Base-by-base conservation (phyloP, 2,113 vertebrate genomes). In the Acanthisitta chloris region DNA sequence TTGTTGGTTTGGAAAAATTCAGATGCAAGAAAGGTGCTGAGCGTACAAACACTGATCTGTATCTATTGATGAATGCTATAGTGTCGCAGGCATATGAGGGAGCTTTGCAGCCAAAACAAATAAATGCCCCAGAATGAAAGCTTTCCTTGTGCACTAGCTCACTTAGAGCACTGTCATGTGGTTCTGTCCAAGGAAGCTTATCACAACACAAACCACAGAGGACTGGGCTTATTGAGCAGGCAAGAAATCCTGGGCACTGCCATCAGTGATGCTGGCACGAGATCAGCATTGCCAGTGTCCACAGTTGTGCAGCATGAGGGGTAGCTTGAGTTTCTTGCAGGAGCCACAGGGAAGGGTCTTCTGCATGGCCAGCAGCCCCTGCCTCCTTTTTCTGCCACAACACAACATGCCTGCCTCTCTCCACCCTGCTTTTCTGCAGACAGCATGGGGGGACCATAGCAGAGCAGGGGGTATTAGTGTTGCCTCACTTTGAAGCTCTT, bases 41-140 rank as follows among this genome's bases (percentile, higher is more conserved):
- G 94, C 82, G 64, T 29, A 85, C 65, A 88, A 93, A 94, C 86
- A 69, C 54, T 64, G 86, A 92, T 82, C 49, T 88, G 29, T 66
- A 94, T 73, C 90, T 97, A 48, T 76, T 9, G 17, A 76, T 84
- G 72, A 86, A 88, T 81, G 69, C 43, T 66, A 45, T 36, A 70
- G 58, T 42, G 12, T 91, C 65, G 33, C 46, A 91, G 91, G 57
- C n/a, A 58, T n/a, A 65, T 7, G 31, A 67, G 88, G 78, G 67
- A 94, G n/a, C 80, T 58, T 72, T 73, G 64, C 83, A 96, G 74
- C 48, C 81, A 86, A 83, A 93, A 81, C 86, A 93, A 93, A 94
- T 71, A 96, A 95, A 90, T 86, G 40, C 4, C 20, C 51, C n/a
- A 15, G 14, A 86, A 88, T 74, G 31, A 94, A 91, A 94, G 85